Conservation (phyloP, 2,888 invertebrate genomes). For the Anticlea derivata region DNA sequence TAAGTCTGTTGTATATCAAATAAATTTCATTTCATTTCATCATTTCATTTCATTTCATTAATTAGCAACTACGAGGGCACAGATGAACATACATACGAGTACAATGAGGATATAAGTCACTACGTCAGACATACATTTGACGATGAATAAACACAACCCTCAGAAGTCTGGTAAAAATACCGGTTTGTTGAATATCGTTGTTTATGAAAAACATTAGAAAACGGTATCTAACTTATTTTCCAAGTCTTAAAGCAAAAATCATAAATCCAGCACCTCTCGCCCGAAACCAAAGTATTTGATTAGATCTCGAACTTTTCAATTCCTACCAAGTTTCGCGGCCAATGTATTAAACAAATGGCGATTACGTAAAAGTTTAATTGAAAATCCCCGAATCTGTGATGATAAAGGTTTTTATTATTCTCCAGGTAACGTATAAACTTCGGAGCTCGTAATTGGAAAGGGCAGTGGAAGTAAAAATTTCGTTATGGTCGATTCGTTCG, state of each 20-base stretch:
- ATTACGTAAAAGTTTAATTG: conserved; percentile 65
- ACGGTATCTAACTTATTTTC: too few species aligned
- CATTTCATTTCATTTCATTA: too few species aligned
- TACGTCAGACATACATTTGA: too few species aligned
- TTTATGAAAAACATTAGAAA: too few species aligned
- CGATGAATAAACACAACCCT: too few species aligned
- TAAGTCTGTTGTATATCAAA: too few species aligned
- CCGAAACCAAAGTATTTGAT: conserved; percentile 51
- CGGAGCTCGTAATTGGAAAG: conserved; percentile 50
- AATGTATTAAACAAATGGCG: conserved; percentile 57
- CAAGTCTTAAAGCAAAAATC: conserved; percentile 12
- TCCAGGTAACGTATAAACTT: conserved; percentile 56
- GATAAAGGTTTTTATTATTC: conserved; percentile 61
- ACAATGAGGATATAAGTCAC: too few species aligned
- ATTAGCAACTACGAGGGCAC: too few species aligned
- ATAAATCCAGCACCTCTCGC: conserved; percentile 40
- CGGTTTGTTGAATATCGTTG: too few species aligned
- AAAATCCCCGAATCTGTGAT: conserved; percentile 59
- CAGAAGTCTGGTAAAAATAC: too few species aligned
- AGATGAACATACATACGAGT: too few species aligned
- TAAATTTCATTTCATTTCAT: too few species aligned
- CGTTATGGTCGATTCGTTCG: conserved; percentile 31
- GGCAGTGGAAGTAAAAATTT: conserved; percentile 48
- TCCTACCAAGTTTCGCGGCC: conserved; percentile 47
- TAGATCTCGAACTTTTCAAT: conserved; percentile 54